phyloP scores from a whole-genome alignment of 2,888 invertebrate species.

The Megamerina dolium region DNA sequence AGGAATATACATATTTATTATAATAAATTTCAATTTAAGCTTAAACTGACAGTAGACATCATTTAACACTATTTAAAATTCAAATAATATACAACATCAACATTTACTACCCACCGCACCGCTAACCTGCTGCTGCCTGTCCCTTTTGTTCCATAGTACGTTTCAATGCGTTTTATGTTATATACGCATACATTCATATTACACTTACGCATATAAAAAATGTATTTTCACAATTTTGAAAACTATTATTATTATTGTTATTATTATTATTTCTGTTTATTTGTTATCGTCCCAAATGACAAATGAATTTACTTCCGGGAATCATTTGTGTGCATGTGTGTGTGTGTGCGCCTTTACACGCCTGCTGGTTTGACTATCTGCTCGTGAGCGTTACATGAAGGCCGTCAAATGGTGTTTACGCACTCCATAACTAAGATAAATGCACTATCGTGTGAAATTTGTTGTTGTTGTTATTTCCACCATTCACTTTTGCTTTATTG shows the following conservation, averaged over 20 bases:
- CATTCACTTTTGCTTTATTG: neutral
- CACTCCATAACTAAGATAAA: constrained; percentile 3
- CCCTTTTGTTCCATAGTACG: no score
- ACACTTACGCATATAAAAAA: neutral
- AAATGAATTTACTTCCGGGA: constrained; percentile 14
- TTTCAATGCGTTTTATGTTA: no score
- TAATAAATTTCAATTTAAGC: no score
- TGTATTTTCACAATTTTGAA: neutral
- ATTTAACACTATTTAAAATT: no score
- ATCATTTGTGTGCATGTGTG: neutral
- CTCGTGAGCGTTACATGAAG: neutral
- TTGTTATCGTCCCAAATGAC: constrained; percentile 4
- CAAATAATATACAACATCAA: no score
- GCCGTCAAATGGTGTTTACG: constrained; percentile 4
- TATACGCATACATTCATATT: no score
- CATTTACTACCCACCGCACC: no score
- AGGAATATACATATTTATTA: no score
- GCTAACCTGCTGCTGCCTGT: no score
- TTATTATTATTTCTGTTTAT: neutral
- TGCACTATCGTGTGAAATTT: constrained; percentile 4
- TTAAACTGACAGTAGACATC: no score
- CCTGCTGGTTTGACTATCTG: neutral
- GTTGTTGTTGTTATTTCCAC: neutral
- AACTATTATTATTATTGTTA: neutral
- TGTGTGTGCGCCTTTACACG: neutral